Conservation (phyloP, 2,113 vertebrate species). For the Trogon surrucura region DNA sequence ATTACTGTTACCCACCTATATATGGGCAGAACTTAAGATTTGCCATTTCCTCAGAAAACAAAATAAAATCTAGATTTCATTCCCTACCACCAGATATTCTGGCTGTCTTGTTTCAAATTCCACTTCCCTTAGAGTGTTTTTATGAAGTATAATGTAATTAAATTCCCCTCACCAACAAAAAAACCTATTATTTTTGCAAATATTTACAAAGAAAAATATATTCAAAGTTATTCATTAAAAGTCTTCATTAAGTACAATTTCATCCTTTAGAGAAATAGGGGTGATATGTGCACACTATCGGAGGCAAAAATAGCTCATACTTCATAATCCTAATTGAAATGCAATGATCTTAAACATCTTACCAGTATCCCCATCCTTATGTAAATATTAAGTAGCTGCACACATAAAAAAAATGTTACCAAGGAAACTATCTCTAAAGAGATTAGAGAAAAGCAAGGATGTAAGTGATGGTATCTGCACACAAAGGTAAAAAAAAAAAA, state of each 20-base stretch:
- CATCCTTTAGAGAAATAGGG: neutral
- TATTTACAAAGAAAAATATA: neutral
- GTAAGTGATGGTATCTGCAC: neutral
- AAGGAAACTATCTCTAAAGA: slow-evolving; percentile 67
- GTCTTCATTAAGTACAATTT: slow-evolving; percentile 9
- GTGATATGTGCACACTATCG: neutral
- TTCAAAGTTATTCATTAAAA: neutral
- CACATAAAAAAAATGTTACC: slow-evolving; percentile 54
- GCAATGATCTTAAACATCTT: slow-evolving; percentile 6
- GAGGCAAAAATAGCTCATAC: neutral
- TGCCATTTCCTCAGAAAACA: neutral
- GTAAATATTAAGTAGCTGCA: neutral
- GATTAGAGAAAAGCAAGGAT: slow-evolving; percentile 15
- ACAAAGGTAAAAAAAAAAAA: neutral
- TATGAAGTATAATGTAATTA: neutral
- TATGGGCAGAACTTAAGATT: neutral
- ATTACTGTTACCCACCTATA: neutral
- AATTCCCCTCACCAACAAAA: neutral
- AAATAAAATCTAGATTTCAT: neutral
- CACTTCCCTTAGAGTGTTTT: neutral
- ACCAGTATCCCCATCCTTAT: neutral
- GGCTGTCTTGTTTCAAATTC: neutral
- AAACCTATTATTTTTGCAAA: neutral
- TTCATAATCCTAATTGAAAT: slow-evolving; percentile 19
- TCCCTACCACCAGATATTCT: neutral